Base-by-base conservation (phyloP, 1,140 invertebrate genomes). In the Babylonia areolata region DNA sequence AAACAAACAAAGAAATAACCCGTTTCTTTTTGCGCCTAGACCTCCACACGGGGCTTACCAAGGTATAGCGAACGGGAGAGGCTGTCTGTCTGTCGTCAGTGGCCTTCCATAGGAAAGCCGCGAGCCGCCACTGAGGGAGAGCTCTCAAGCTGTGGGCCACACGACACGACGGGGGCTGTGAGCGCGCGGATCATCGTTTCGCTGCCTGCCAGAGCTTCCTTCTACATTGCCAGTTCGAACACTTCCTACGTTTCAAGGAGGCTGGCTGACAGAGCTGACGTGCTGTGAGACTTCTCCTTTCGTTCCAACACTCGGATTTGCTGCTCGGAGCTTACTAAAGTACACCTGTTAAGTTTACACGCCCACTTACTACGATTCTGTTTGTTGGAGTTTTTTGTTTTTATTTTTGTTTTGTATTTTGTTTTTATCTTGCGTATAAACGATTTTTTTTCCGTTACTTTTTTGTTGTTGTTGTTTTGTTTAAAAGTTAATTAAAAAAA, bases 41-140 rank as follows among this genome's bases (percentile, higher is more conserved):
- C n/a, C n/a, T n/a, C n/a, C n/a, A n/a, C n/a, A n/a, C n/a, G n/a
- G n/a, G n/a, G n/a, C n/a, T n/a, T n/a, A n/a, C n/a, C n/a, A n/a
- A n/a, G n/a, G 9, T 12, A 17, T 0, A 51, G 46, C 46, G 58
- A 23, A 64, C 5, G 28, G 20, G 15, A 64, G 58, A 64, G 28
- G 58, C 58, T 6, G 58, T n/a, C n/a, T n/a, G n/a, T n/a, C n/a
- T 64, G 58, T 64, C 58, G 58, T 64, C 58, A 64, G 58, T 64
- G 58, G 58, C 23, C 5, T 20, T 6, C 28, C 28, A 64, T 17
- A 23, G 58, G 58, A 23, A 64, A 23, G 23, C 46, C 17, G 46
- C 58, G 58, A 64, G 58, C 58, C 58, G 58, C 58, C 58, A 64
- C 58, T 64, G 20, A 64, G 58, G 28, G 58, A 51, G 46, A 51